Evolutionary conservation across 2,797 vertebrate species (phyloP).

Genomic region (Pangasius larnaudii): DNA sequence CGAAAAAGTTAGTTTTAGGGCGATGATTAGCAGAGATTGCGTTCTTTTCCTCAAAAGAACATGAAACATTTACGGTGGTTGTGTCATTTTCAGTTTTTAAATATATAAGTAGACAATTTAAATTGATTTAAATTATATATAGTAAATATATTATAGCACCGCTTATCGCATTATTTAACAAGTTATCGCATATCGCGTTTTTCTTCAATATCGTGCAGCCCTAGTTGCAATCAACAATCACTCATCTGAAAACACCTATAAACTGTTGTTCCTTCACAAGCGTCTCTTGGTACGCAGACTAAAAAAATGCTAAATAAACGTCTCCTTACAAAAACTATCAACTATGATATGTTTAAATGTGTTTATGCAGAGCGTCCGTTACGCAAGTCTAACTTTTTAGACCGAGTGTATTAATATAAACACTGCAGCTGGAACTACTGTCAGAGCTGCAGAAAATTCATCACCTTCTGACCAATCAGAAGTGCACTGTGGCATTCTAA

Average conservation of each 20-base stretch:
- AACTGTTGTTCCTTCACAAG: neutral
- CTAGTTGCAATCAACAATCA: neutral
- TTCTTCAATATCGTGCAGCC: too few species aligned
- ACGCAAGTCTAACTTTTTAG: neutral
- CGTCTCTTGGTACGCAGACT: neutral
- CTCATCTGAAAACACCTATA: neutral
- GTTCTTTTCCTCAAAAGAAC: too few species aligned
- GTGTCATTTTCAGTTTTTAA: too few species aligned
- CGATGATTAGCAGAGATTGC: too few species aligned
- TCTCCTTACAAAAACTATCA: neutral
- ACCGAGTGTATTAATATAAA: neutral
- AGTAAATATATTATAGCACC: too few species aligned
- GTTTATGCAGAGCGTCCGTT: neutral
- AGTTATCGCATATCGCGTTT: too few species aligned
- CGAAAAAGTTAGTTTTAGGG: too few species aligned
- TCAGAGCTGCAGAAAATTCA: neutral
- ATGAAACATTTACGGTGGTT: too few species aligned
- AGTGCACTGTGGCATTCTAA: neutral
- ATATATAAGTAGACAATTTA: too few species aligned
- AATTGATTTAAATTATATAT: too few species aligned
- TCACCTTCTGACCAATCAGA: neutral
- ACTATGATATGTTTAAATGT: neutral
- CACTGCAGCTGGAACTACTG: neutral
- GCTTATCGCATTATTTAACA: too few species aligned
- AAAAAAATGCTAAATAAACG: neutral